Conservation (phyloP, 2,797 vertebrate species). For the Pseudomugil tenellus region DNA sequence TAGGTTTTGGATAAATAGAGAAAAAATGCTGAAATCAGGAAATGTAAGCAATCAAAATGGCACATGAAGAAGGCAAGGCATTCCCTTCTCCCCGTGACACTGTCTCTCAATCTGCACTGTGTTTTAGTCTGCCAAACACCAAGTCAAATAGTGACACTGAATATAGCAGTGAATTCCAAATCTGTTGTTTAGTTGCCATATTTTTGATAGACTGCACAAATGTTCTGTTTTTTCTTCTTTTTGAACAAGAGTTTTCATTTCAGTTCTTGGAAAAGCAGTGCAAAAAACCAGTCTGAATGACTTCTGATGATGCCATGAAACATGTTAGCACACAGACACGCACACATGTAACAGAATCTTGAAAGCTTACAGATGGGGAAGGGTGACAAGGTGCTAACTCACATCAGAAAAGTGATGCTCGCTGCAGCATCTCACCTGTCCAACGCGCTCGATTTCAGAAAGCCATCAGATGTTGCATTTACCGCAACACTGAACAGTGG, state of each 20-base stretch:
- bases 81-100: conserved; percentile 73
- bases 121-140: conserved; percentile 73
- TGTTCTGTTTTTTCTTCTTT: conserved; percentile 57
- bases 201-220: conserved; percentile 72
- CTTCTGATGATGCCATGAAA: conserved; percentile 43
- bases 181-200: conserved; percentile 72
- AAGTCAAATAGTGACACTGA: conserved; percentile 80
- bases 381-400: conserved; percentile 83
- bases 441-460: conserved; percentile 78
- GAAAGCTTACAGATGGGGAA: conserved; percentile 84
- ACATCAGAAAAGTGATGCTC: conserved; percentile 80
- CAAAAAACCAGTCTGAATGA: conserved; percentile 44
- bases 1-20: conserved; percentile 37
- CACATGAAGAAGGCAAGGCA: conserved; percentile 69
- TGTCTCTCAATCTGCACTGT: conserved; percentile 79
- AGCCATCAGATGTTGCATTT: conserved; percentile 85
- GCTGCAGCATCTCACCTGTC: conserved; percentile 85
- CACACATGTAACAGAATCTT: conserved; percentile 21
- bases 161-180: conserved; percentile 77
- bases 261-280: conserved; percentile 43
- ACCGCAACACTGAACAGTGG: conserved; percentile 83
- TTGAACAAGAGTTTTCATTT: conserved; percentile 43
- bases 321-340: conserved; percentile 3
- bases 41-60: conserved; percentile 40
- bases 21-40: conserved; percentile 9